Percentiles rank a stretch among this genome's conserved stretches.
Evolutionary conservation across 2,797 vertebrate species (phyloP).

Genomic region (Myotis planiceps): DNA sequence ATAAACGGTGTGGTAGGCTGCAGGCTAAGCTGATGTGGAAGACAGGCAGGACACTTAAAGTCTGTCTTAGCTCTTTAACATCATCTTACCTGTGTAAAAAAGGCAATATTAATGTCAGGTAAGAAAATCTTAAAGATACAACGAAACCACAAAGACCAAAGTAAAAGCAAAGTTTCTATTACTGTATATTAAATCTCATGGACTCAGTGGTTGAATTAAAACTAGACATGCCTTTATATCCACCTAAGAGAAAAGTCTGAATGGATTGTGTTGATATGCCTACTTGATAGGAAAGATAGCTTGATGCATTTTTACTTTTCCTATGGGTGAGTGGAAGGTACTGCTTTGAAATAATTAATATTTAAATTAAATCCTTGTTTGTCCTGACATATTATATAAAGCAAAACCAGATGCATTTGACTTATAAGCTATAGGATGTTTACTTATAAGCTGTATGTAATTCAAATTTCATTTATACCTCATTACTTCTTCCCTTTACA

Average conservation of each 20-base stretch:
- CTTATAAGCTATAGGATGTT: neutral
- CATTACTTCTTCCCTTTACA: constrained; percentile 74
- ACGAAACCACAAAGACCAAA: constrained; percentile 82
- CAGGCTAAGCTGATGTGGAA: constrained; percentile 81
- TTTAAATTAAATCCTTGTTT: constrained; percentile 80
- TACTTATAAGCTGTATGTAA: neutral
- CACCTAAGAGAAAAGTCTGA: constrained; percentile 84
- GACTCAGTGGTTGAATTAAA: constrained; percentile 88
- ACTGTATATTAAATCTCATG: constrained; percentile 77
- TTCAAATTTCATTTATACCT: constrained; percentile 66
- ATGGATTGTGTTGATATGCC: constrained; percentile 79
- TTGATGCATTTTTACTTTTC: constrained; percentile 84
- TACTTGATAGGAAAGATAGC: constrained; percentile 74
- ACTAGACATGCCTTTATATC: constrained; percentile 83
- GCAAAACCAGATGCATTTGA: constrained; percentile 60
- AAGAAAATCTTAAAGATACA: constrained; percentile 85
- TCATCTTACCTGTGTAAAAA: constrained; percentile 79
- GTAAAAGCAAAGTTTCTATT: constrained; percentile 82
- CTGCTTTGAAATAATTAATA: constrained; percentile 78
- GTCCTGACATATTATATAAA: constrained; percentile 64
- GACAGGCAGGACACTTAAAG: constrained; percentile 83
- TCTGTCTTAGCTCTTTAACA: constrained; percentile 81
- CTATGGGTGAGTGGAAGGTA: constrained; percentile 57
- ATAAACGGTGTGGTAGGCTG: constrained; percentile 78
- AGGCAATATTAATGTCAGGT: constrained; percentile 83